phyloP scores from a whole-genome alignment of 2,888 invertebrate genomes.

The Agrotis exclamationis region DNA sequence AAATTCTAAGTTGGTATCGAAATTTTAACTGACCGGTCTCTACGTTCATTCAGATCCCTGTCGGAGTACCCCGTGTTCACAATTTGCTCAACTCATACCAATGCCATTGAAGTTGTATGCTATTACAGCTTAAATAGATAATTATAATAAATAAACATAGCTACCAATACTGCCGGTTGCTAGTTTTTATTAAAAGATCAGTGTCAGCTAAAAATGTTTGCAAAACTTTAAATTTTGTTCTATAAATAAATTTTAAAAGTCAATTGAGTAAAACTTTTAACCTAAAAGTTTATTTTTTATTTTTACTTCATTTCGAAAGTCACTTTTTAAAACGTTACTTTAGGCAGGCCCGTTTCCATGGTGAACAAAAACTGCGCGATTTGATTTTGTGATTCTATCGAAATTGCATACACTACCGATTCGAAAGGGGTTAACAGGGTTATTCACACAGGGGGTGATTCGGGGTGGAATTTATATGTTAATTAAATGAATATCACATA shows the following conservation, averaged over 20 bases:
- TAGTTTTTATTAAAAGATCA: background rate
- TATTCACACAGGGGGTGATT: no score
- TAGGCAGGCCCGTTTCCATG: background rate
- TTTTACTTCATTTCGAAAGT: background rate
- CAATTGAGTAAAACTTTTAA: constrained; percentile 1
- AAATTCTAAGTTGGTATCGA: no score
- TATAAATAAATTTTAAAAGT: background rate
- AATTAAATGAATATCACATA: no score
- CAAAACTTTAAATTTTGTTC: background rate
- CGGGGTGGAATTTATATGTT: no score
- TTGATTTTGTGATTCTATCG: background rate
- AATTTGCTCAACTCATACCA: background rate
- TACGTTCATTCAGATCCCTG: background rate
- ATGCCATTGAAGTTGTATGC: background rate
- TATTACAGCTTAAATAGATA: background rate
- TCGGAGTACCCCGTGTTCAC: background rate
- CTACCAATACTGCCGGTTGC: constrained; percentile 8
- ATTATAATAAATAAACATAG: constrained; percentile 12
- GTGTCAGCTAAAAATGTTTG: background rate
- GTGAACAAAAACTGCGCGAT: background rate
- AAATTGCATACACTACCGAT: background rate
- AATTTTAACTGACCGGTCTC: background rate
- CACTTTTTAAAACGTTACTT: background rate
- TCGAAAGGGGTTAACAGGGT: no score
- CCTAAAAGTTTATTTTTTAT: background rate